These are phyloP conservation scores for Brienomyrus brachyistius DNA, from an alignment of 2,113 vertebrate species.

Conservation along the genomic window DNA sequence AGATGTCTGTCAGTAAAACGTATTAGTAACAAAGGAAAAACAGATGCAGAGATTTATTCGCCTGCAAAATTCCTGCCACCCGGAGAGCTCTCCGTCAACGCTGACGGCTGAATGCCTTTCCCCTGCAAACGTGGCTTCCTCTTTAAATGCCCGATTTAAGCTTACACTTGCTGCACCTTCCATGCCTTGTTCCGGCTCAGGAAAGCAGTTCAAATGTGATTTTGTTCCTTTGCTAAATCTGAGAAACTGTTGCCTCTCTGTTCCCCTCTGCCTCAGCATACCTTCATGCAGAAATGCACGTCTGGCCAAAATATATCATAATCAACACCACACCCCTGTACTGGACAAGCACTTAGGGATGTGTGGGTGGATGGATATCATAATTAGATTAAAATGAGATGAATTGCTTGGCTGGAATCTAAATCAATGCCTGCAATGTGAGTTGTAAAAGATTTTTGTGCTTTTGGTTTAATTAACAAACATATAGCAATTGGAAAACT, in stretches of 20 bases:
- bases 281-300: background rate
- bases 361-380: background rate
- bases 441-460: background rate
- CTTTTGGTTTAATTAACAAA: background rate
- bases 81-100: background rate
- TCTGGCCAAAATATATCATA: background rate
- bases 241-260: background rate
- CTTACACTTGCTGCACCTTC: background rate
- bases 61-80: background rate
- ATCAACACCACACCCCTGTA: background rate
- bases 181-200: background rate
- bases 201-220: background rate
- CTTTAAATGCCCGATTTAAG: background rate
- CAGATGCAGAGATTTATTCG: background rate
- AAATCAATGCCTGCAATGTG: background rate
- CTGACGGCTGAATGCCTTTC: background rate
- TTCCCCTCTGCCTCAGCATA: background rate
- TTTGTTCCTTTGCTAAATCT: background rate
- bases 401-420: background rate
- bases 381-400: background rate
- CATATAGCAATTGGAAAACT: background rate
- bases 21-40: conserved; percentile 11
- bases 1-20: conserved; percentile 3
- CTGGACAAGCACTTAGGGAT: background rate
- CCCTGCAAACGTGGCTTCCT: background rate